These are phyloP conservation scores for Rhopilema esculentum DNA, from an alignment of 30 jellyfish, hydroid and myxozoan species.

Conservation along the genomic window DNA sequence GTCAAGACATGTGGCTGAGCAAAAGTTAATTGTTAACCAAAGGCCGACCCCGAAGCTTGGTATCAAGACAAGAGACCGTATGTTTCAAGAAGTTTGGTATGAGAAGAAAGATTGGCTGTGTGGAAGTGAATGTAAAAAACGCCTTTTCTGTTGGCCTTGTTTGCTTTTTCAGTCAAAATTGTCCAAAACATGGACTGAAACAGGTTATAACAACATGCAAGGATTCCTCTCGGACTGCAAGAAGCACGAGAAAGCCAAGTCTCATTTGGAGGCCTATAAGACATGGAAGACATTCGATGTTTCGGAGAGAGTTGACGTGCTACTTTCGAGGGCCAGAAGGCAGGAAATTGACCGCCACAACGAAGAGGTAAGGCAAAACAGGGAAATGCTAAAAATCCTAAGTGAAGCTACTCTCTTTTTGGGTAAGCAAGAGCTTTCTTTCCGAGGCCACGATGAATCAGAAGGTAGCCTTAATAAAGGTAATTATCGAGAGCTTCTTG, in stretches of 20 bases:
- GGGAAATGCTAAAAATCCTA: constrained; percentile 17
- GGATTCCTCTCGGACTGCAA: constrained; percentile 32
- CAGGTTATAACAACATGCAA: constrained; percentile 56
- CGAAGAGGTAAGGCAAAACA: constrained; percentile 56
- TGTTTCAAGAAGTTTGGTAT: constrained; percentile 46
- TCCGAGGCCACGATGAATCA: constrained; percentile 57
- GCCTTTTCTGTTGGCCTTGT: constrained; percentile 65
- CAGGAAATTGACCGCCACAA: constrained; percentile 51
- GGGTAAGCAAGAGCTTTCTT: constrained; percentile 39
- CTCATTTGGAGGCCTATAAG: constrained; percentile 48
- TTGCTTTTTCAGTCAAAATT: constrained; percentile 27
- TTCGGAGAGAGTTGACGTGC: constrained; percentile 34
- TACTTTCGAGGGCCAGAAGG: constrained; percentile 47
- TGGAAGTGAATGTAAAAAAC: not conserved
- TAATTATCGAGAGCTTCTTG: constrained; percentile 54
- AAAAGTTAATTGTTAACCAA: constrained; percentile 32
- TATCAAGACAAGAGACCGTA: not conserved
- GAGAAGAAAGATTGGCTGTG: constrained; percentile 13
- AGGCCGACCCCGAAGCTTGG: constrained; percentile 13
- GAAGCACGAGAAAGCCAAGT: constrained; percentile 33
- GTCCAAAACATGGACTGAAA: constrained; percentile 35
- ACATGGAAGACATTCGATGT: constrained; percentile 39
- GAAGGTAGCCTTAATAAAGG: constrained; percentile 28
- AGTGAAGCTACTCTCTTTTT: constrained; percentile 20
- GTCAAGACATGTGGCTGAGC: constrained; percentile 39